Conservation (phyloP, 2,888 invertebrate species). For the Rapana venosa region DNA sequence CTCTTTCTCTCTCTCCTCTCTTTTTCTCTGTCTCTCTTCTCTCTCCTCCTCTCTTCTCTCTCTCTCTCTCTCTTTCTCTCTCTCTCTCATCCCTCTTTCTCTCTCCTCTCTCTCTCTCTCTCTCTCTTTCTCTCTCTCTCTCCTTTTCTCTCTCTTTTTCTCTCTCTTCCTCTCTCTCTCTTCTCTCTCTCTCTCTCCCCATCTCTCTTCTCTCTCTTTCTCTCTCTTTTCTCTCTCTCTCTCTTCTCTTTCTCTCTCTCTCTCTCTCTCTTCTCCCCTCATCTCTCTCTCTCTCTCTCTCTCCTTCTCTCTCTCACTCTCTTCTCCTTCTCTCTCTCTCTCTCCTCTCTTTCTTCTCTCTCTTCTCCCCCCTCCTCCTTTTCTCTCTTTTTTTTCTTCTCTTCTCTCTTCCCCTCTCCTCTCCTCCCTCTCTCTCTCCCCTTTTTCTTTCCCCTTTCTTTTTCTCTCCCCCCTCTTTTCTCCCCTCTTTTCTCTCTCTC, state of each 20-base stretch:
- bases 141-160: too few species aligned
- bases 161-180: too few species aligned
- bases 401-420: neutral
- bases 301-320: neutral
- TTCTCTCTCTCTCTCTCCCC: too few species aligned
- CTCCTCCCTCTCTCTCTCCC: neutral
- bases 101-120: too few species aligned
- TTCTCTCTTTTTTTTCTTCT: neutral
- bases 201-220: too few species aligned
- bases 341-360: neutral
- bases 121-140: too few species aligned
- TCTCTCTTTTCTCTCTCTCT: too few species aligned
- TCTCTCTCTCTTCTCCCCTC: neutral
- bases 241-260: neutral
- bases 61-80: neutral
- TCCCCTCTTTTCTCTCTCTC: neutral
- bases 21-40: too few species aligned
- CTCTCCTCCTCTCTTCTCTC: neutral
- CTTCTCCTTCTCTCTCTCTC: neutral
- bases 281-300: neutral
- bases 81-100: neutral
- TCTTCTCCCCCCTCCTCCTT: neutral
- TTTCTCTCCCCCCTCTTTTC: neutral
- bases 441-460: neutral
- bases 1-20: neutral